Evolutionary conservation across 2,113 vertebrate genomes (phyloP).

Genomic region (Artemisiospiza belli): DNA sequence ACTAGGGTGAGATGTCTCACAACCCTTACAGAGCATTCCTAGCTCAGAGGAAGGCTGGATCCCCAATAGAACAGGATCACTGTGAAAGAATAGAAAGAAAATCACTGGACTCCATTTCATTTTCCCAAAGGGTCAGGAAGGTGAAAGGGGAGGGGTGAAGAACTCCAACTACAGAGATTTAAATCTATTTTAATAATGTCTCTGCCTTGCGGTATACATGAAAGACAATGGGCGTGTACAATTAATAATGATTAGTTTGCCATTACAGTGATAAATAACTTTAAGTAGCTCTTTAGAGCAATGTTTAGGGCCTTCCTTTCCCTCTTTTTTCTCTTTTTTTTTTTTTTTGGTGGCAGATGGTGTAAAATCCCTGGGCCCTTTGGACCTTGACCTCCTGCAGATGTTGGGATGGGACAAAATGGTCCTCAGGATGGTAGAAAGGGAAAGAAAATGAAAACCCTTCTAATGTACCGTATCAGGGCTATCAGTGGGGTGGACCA

Average conservation of each 20-base stretch:
- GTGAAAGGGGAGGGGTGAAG: constrained; percentile 44
- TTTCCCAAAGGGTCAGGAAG: constrained; percentile 59
- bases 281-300: constrained; percentile 51
- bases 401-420: constrained; percentile 79
- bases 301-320: constrained; percentile 21
- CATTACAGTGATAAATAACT: constrained; percentile 70
- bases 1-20: constrained; percentile 9
- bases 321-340: not conserved
- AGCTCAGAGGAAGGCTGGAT: constrained; percentile 71
- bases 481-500: constrained; percentile 79
- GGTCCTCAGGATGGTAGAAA: constrained; percentile 43
- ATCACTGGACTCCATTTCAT: constrained; percentile 52
- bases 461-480: constrained; percentile 85
- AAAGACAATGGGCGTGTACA: constrained; percentile 58
- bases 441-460: constrained; percentile 76
- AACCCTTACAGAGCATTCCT: constrained; percentile 35
- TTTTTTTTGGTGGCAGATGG: constrained; percentile 84
- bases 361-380: constrained; percentile 76
- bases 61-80: constrained; percentile 46
- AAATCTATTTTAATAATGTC: constrained; percentile 73
- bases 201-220: not conserved
- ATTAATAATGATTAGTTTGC: constrained; percentile 65
- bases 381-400: constrained; percentile 86
- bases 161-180: constrained; percentile 53
- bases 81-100: constrained; percentile 38